Base-by-base conservation (phyloP, 2,113 vertebrate species). In the Raphicerus campestris region DNA sequence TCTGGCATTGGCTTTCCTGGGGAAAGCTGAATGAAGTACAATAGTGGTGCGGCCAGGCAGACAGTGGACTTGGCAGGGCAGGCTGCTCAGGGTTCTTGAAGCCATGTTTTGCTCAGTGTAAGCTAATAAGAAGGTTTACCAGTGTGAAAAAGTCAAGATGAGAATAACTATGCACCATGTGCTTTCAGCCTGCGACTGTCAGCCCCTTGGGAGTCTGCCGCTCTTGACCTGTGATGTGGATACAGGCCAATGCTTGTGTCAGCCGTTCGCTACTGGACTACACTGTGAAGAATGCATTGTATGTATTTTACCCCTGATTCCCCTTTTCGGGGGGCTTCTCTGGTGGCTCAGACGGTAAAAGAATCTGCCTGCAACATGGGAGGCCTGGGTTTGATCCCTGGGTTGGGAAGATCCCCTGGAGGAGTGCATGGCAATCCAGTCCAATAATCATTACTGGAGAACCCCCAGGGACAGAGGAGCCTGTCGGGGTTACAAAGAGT, bases 201-300 rank as follows among this genome's bases (percentile, higher is more conserved):
- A 99, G 93, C 95, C 97, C 5, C 73, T 98, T 0, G 99, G 99
- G 88, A 99, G 97, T 58, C 45, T 99, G 75, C 97, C 97, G 4
- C 97, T 96, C 89, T 98, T 98, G 0, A 3, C 97, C 63, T 99
- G 99, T 97, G 98, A 99, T 58, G 97, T 98, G 55, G 95, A 94
- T 84, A 99, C 99, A 0, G 99, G 99, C 86, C 85, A 97, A 1
- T 99, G 99, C 95, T 82, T 98, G 60, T 99, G 99, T 97, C 98
- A 98, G 22, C 93, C 3, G 3, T 98, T 98, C 42, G 97, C 98
- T 19, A 97, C 60, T 0, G 99, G 99, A 6, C 98, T 87, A 1
- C 98, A 88, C 94, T 99, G 99, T 81, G 98, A 99, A 85, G 98
- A 97, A 51, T 99, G 99, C 80, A 0, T 97, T 30, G 98, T 99